Evolutionary conservation across 2,888 invertebrate genomes (phyloP), one percentile per base, ranked within the genome.

Genomic region (Aethes cnicana): DNA sequence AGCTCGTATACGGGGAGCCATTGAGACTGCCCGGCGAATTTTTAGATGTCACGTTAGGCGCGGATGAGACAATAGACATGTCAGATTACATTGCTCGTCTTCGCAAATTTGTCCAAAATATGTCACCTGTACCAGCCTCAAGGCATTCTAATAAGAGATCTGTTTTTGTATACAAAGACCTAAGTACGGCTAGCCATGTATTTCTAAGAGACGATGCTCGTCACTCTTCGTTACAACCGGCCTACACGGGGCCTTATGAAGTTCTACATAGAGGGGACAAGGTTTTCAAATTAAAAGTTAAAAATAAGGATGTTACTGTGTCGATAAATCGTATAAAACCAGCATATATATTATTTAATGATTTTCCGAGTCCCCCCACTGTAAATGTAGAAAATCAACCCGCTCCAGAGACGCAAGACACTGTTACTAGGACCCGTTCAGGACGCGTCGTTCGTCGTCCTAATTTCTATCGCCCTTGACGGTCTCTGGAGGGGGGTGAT

Each of bases 321-420:
- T 44, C 57, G 0, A 54, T 66, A 6, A 61, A 68, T 39, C 39
- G 63, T 0, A 9, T 65, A 1, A 64, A 64, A 26, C 62, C 64
- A 4, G 64, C 63, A 2, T 59, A 46, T 12, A 21, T 54, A 53
- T 26, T 58, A 20, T 26, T 14, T 4, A 12, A 12, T 14, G 25
- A 23, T n/a, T 1, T 14, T 8, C 14, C 7, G n/a, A 37, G 21
- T 12, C 11, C 30, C 12, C 12, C 30, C 3, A 8, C 9, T 30
- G 1, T 7, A 6, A 30, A 4, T 30, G 2, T 7, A 3, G 30
- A 12, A 5, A 11, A 4, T 2, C 6, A 5, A 11, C 30, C 4
- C 12, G 4, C 30, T 12, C 14, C 30, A 11, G 30, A 6, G 14
- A 30, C 12, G 6, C 4, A 12, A 14, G 23, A 23, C 3, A 23